A percentile compares a stretch with the other conserved stretches of the same genome.
Conservation (phyloP, 1,140 invertebrate species). For the Pomacea maculata region DNA sequence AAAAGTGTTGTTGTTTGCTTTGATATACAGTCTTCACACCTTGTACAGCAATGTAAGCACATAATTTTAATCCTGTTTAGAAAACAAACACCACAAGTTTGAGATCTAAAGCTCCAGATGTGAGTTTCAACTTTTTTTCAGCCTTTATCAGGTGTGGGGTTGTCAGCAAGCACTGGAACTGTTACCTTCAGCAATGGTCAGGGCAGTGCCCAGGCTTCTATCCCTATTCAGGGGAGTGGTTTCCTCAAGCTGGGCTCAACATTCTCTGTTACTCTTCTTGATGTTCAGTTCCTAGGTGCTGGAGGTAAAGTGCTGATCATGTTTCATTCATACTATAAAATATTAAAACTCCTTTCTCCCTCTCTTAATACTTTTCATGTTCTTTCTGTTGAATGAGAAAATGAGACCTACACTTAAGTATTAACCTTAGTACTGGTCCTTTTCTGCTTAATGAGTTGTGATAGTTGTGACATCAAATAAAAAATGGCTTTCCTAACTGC, state of each 20-base stretch:
- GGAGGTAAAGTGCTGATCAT: conserved; percentile 30
- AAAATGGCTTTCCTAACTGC: too few relatives aligned
- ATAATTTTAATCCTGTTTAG: too few relatives aligned
- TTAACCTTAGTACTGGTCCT: too few relatives aligned
- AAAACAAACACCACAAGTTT: too few relatives aligned
- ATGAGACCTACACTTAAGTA: too few relatives aligned
- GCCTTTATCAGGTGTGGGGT: background rate
- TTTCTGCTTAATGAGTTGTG: too few relatives aligned
- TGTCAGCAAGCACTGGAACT: conserved; percentile 40
- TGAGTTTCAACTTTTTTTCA: background rate
- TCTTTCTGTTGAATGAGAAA: background rate
- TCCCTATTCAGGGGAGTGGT: conserved; percentile 48
- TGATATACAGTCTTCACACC: too few relatives aligned
- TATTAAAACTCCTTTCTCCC: background rate
- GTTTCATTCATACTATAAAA: background rate
- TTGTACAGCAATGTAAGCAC: too few relatives aligned
- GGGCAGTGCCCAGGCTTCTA: conserved; percentile 19
- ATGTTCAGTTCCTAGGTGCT: conserved; percentile 48
- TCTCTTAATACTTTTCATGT: background rate
- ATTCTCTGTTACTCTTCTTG: conserved; percentile 51
- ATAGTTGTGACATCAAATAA: too few relatives aligned
- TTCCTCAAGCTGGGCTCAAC: conserved; percentile 54
- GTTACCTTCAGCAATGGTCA: conserved; percentile 51
- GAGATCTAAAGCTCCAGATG: too few relatives aligned
- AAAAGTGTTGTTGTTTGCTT: too few relatives aligned